Percentiles rank a stretch among this genome's conserved stretches.
Conservation (phyloP, 2,797 vertebrate species). For the Rhinichthys osculus region DNA sequence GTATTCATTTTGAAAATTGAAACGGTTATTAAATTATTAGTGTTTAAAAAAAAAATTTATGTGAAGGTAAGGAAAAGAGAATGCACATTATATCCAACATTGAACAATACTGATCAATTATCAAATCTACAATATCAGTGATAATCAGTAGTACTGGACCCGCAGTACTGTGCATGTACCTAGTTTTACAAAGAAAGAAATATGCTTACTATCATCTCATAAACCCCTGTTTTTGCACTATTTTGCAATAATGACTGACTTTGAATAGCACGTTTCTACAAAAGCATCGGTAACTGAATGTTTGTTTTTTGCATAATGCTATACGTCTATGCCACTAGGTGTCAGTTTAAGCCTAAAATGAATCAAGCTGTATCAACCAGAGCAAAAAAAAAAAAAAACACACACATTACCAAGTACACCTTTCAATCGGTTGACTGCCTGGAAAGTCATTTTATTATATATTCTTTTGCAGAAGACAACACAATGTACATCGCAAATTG, state of each 20-base stretch:
- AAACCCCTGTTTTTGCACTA: not conserved
- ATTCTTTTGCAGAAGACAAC: constrained; percentile 17
- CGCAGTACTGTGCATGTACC: not conserved
- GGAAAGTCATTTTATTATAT: not conserved
- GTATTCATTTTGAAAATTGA: not conserved
- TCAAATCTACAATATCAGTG: not conserved
- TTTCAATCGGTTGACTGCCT: not conserved
- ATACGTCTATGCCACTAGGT: constrained; percentile 1
- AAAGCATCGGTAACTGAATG: not conserved
- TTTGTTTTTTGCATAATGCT: not conserved
- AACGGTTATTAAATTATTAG: not conserved
- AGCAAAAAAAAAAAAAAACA: not conserved
- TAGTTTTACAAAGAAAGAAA: not conserved
- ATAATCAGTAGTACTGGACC: not conserved
- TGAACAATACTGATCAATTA: not conserved
- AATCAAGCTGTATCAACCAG: not conserved
- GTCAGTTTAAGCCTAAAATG: not conserved
- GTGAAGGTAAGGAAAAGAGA: not conserved
- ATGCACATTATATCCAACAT: not conserved
- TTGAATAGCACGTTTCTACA: not conserved
- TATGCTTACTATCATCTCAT: no score
- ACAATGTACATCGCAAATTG: constrained; percentile 35
- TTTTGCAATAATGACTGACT: not conserved
- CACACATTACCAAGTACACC: not conserved
- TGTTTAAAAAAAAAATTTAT: not conserved